These are phyloP conservation scores for Pilophorus perplexus DNA, from an alignment of 2,888 invertebrate genomes.

Conservation along the genomic window DNA sequence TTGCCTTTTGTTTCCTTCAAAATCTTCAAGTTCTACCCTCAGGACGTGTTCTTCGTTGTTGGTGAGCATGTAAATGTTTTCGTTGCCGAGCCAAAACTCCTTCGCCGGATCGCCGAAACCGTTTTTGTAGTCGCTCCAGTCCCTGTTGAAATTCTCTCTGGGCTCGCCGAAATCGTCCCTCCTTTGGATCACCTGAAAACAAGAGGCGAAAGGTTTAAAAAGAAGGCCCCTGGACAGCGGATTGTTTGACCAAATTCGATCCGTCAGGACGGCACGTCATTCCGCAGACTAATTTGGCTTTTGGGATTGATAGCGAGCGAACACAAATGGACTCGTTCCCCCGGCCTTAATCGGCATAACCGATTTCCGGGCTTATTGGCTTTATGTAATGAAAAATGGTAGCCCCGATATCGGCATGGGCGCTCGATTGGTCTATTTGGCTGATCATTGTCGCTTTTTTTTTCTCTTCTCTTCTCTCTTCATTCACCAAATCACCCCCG, in stretches of 20 bases:
- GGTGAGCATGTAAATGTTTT: conserved; percentile 89
- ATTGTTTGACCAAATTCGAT: background rate
- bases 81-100: conserved; percentile 91
- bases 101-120: conserved; percentile 87
- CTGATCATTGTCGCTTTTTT: too few relatives aligned
- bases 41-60: conserved; percentile 87
- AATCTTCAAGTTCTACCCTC: conserved; percentile 84
- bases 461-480: too few relatives aligned
- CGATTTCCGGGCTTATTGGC: too few relatives aligned
- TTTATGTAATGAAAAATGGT: too few relatives aligned
- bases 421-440: too few relatives aligned
- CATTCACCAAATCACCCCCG: too few relatives aligned
- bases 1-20: conserved; percentile 84
- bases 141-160: conserved; percentile 84
- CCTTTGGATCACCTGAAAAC: conserved; percentile 76
- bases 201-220: too few relatives aligned
- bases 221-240: background rate
- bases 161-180: conserved; percentile 84
- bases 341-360: too few relatives aligned
- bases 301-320: background rate
- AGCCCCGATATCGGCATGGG: too few relatives aligned
- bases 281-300: too few relatives aligned
- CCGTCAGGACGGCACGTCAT: too few relatives aligned
- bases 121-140: conserved; percentile 90
- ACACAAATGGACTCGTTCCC: background rate